Conservation (phyloP, 2,113 vertebrate species). For the Chamaea fasciata region DNA sequence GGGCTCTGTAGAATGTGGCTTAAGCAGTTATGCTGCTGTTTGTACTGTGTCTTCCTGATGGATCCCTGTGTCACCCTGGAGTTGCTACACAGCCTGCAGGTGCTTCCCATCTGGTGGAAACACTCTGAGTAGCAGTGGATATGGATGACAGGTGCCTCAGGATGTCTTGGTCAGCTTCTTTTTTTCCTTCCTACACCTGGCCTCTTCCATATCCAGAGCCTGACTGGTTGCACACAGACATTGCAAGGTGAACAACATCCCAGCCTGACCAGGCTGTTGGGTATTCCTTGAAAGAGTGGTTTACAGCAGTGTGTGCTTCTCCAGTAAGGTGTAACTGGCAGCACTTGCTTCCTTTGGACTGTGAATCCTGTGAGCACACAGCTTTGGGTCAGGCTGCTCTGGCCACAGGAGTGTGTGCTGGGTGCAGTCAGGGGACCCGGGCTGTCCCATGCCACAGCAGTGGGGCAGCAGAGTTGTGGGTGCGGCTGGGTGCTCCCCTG, state of each 20-base stretch:
- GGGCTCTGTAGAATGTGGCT: neutral
- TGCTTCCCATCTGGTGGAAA: neutral
- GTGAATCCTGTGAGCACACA: neutral
- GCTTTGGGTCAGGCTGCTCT: neutral
- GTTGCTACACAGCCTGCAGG: neutral
- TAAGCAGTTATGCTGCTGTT: neutral
- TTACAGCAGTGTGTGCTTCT: neutral
- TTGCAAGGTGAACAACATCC: neutral
- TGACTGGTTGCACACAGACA: neutral
- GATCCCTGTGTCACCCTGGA: neutral
- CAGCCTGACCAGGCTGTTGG: neutral
- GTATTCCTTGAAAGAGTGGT: neutral
- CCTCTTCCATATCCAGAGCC: neutral
- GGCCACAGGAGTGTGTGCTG: neutral
- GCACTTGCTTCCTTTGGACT: neutral
- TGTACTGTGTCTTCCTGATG: neutral
- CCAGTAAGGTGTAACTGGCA: neutral
- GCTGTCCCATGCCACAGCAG: neutral
- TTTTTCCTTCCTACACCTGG: neutral
- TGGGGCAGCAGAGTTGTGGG: neutral
- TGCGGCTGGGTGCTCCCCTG: neutral
- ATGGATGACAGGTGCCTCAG: neutral
- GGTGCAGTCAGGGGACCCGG: neutral
- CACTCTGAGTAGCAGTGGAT: neutral
- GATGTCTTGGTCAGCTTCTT: neutral